These are phyloP conservation scores for Lichenostomus cassidix DNA, from an alignment of 2,113 vertebrate species.

Conservation along the genomic window DNA sequence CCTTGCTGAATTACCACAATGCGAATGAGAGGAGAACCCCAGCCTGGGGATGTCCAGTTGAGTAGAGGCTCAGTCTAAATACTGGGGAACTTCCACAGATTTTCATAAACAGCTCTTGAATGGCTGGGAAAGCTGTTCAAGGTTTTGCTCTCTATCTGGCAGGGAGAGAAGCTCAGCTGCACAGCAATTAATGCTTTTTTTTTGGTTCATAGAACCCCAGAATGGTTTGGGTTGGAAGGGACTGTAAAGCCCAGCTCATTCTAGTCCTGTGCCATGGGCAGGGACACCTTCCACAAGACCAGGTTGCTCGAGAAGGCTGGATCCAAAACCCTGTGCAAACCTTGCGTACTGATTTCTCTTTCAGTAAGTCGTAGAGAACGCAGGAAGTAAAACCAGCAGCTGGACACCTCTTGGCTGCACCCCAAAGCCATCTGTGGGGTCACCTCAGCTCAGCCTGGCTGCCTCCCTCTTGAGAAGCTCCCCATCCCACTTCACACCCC, in stretches of 20 bases:
- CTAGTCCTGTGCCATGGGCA: not conserved
- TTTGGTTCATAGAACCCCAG: not conserved
- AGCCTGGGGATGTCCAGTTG: not conserved
- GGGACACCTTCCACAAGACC: not conserved
- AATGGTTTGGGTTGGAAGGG: not conserved
- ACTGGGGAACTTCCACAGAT: not conserved
- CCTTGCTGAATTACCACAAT: not conserved
- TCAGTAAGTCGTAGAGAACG: fast-evolving
- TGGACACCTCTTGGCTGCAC: not conserved
- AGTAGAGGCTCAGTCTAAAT: not conserved
- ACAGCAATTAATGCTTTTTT: not conserved
- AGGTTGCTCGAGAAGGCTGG: not conserved
- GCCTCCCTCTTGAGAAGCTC: not conserved
- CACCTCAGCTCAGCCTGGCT: fast-evolving
- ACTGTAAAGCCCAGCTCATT: not conserved
- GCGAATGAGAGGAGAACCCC: not conserved
- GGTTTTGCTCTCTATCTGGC: not conserved
- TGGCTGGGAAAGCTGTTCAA: not conserved
- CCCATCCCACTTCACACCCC: fast-evolving
- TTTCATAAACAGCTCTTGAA: not conserved
- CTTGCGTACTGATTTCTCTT: not conserved
- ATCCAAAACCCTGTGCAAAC: not conserved
- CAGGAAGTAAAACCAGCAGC: not conserved
- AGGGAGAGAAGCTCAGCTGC: not conserved
- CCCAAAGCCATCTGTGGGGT: fast-evolving